Base-by-base conservation (phyloP, 2,888 invertebrate genomes). In the Bugulina stolonifera region DNA sequence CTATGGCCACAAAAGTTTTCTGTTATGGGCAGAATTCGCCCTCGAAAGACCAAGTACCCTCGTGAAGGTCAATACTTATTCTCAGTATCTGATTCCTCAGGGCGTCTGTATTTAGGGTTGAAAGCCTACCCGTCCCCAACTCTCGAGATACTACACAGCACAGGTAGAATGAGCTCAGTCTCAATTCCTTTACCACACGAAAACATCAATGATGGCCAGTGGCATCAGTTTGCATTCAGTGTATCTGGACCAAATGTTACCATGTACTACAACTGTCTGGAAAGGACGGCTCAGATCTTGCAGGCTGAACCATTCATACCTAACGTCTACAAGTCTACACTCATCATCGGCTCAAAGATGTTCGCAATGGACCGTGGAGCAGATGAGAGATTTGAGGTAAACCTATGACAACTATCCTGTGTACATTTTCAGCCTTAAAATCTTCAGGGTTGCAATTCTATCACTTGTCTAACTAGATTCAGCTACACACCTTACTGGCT, bases 71-170 rank as follows among this genome's bases (percentile, higher is more conserved):
- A 70, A 23, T 70, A 70, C 43, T 23, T 70, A 25, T 70, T 70
- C 29, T 70, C 70, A n/a, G 18, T 70, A 10, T 43, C 54, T 14
- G 70, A 70, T 32, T 43, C 70, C 5, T n/a, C 70, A 22, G 70
- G 70, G 3, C 52, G 54, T 3, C 70, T 54, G 14, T 70, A 70
- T 54, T 23, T 70, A n/a, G 70, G 70, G 27, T 23, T 70, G 25
- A 70, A 70, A 32, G 52, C 54, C 10, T 70, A 70, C 70, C 70
- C 70, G 27, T 70, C 43, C 14, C 70, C 70, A 29, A 70, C 70
- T 25, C 52, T 70, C 5, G 70, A 70, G 70, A 23, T 70, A 5
- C 52, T 70, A 3, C 43, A 70, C 27, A 70, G 70, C 52, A 54
- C 52, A 5, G 52, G 54, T 22, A 2, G 70, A 23, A 54, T 70